phyloP scores from a whole-genome alignment of 2,797 vertebrate genomes.

The Trachurus trachurus region DNA sequence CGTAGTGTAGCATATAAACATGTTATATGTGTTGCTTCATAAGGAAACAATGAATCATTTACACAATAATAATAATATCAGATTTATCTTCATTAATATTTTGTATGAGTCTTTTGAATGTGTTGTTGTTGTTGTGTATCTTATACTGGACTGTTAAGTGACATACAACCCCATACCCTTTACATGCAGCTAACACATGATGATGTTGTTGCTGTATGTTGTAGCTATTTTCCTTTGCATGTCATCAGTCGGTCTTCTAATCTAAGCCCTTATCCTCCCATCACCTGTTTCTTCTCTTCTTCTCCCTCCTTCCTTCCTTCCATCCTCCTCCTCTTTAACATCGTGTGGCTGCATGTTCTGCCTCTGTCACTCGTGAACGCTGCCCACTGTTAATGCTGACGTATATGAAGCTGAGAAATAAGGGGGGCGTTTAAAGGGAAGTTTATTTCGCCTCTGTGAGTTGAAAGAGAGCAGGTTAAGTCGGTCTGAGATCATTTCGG shows the following conservation, averaged over 20 bases:
- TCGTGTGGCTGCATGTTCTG: neutral
- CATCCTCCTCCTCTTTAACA: neutral
- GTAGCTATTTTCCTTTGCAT: neutral
- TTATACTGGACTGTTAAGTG: neutral
- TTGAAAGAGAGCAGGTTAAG: conserved; percentile 9
- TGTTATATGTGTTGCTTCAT: neutral
- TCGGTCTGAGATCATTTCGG: conserved; percentile 15
- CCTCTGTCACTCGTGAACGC: conserved; percentile 5
- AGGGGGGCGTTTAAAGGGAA: neutral
- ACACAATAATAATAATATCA: neutral
- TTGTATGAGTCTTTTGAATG: neutral
- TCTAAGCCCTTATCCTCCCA: neutral
- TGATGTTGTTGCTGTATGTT: neutral
- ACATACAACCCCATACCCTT: neutral
- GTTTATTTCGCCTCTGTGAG: neutral
- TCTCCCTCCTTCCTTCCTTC: neutral
- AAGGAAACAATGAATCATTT: no score
- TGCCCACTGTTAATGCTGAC: neutral
- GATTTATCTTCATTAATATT: neutral
- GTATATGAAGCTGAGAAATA: neutral
- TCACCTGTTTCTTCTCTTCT: neutral
- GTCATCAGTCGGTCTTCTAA: neutral
- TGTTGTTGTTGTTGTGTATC: neutral
- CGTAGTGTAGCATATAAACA: neutral
- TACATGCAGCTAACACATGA: neutral